phyloP scores from a whole-genome alignment of 2,113 vertebrate genomes.

The Cichladusa arquata region DNA sequence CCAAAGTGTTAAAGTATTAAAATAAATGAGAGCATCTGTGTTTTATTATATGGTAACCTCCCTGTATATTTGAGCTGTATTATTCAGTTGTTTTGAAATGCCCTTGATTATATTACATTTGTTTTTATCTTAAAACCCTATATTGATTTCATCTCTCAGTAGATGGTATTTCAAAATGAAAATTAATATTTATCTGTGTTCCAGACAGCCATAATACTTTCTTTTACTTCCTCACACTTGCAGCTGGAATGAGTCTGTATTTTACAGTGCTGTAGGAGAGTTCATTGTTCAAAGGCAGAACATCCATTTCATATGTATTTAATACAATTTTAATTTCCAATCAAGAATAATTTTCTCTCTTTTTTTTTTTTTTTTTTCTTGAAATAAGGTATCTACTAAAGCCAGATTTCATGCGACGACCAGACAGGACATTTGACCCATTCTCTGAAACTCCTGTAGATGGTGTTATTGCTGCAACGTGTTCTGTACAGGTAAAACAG shows the following conservation, averaged over 20 bases:
- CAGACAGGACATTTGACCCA: constrained; percentile 94
- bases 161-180: background rate
- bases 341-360: background rate
- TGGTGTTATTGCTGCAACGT: constrained; percentile 95
- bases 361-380: background rate
- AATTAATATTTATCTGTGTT: background rate
- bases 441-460: constrained; percentile 99
- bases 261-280: background rate
- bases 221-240: background rate
- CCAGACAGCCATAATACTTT: background rate
- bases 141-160: background rate
- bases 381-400: constrained; percentile 88
- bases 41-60: background rate
- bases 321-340: background rate
- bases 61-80: background rate
- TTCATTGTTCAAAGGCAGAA: background rate
- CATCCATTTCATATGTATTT: background rate
- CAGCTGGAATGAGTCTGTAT: background rate
- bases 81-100: background rate
- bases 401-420: constrained; percentile 96
- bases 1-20: background rate
- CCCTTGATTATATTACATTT: background rate
- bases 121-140: background rate
- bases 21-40: background rate
- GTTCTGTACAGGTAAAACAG: constrained; percentile 90